Evolutionary conservation across 1,140 invertebrate species (phyloP), one percentile per base, ranked within the genome.

Genomic region (Drosophila ohnishii): DNA sequence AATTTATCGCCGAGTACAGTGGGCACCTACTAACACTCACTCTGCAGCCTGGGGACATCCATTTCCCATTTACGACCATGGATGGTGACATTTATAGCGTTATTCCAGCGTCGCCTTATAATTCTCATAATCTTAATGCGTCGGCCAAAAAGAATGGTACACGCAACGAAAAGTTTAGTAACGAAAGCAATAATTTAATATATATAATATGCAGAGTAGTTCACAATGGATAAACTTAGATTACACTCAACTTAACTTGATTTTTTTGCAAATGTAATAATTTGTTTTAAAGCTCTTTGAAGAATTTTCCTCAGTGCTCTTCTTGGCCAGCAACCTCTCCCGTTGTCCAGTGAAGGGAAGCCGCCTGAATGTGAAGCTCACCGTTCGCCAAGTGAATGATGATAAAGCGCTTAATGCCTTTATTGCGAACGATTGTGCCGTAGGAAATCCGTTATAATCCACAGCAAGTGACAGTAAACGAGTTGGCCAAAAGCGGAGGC

Each of bases 391-490:
- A 88, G 77, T 88, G 84, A 88, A 84, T 88, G 87, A 88, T 88
- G 80, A 88, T 88, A 88, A 89, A 84, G 80, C 77, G 74, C 77
- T 67, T 89, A 88, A 88, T 78, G 73, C 85, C 77, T 80, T 83
- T 83, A 87, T 89, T 84, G 85, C 85, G 53, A 89, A 73, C 85
- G 84, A 88, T 88, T 88, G 74, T 84, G 64, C 63, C 66, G 62
- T 67, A 62, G 77, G 70, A 88, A 88, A 88, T 88, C 84, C 77
- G 74, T 89, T 88, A 88, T 88, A 88, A 88, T 88, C 84, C 84
- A 89, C 84, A 88, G 74, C 69, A 89, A 88, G 80, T 80, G 85
- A 88, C 85, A 89, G 87, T 89, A 78, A 89, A 84, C 84, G 83
- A 87, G 83, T 82, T 76, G 69, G 59, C 71, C 66, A 47, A 50